Conservation (phyloP, 2,888 invertebrate species). For the Julus scandinavius region DNA sequence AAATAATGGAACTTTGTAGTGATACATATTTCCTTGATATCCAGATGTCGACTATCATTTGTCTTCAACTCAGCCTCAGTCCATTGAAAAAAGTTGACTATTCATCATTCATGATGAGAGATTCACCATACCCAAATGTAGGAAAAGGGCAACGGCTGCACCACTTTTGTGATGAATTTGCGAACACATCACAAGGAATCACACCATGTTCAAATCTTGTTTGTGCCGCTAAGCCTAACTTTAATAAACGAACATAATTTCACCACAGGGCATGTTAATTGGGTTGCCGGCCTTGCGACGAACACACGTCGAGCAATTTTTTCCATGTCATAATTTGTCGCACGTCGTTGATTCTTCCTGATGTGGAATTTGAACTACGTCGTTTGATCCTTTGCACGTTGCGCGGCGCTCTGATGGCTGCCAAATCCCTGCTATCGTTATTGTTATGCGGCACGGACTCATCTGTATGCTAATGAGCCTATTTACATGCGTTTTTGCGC, state of each 20-base stretch:
- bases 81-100: background rate
- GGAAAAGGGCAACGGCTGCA: too few species aligned
- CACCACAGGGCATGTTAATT: constrained; percentile 4
- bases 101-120: too few species aligned
- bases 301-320: background rate
- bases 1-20: too few species aligned
- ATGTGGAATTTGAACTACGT: background rate
- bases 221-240: background rate
- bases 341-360: background rate
- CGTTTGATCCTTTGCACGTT: background rate
- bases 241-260: background rate
- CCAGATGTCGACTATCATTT: background rate
- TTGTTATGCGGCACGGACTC: background rate
- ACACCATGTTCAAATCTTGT: background rate
- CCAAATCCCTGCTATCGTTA: constrained; percentile 7
- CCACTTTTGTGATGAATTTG: background rate
- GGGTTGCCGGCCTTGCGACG: background rate
- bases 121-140: too few species aligned
- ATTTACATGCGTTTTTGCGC: constrained; percentile 6
- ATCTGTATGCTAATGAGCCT: constrained; percentile 1
- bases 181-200: background rate
- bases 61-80: background rate
- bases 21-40: too few species aligned
- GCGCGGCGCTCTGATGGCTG: background rate
- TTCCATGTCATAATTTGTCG: background rate